phyloP scores from a whole-genome alignment of 1,140 invertebrate species.

The Teleopsis dalmanni region DNA sequence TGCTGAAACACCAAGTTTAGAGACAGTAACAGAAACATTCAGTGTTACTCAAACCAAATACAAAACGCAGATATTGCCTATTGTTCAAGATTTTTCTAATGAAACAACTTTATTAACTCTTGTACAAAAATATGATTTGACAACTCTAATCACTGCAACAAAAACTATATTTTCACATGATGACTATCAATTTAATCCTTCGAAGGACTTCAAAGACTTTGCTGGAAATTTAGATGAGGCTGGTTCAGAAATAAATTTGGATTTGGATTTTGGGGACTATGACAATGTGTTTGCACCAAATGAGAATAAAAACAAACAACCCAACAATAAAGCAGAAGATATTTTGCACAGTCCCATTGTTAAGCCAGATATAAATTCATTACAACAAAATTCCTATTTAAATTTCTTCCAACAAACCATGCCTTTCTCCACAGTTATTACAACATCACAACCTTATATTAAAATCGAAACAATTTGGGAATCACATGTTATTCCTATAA shows the following conservation, averaged over 20 bases:
- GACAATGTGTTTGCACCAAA: conserved; percentile 59
- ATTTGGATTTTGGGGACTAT: conserved; percentile 75
- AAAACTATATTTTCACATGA: conserved; percentile 81
- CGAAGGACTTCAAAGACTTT: conserved; percentile 71
- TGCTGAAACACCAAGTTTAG: conserved; percentile 69
- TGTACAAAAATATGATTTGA: conserved; percentile 81
- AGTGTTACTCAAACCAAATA: conserved; percentile 79
- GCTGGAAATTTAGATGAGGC: conserved; percentile 78
- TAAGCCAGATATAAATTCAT: conserved; percentile 40
- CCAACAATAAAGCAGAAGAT: conserved; percentile 27
- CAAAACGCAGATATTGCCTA: conserved; percentile 78
- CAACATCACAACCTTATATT: conserved; percentile 66
- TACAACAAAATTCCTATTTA: no score
- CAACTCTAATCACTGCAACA: conserved; percentile 74
- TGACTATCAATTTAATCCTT: conserved; percentile 52
- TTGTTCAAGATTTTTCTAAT: conserved; percentile 57
- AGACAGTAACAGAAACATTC: conserved; percentile 84
- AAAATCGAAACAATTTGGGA: conserved; percentile 72
- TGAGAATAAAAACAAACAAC: conserved; percentile 36
- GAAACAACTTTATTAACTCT: conserved; percentile 69
- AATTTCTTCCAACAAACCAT: conserved; percentile 41
- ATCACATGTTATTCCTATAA: conserved; percentile 69
- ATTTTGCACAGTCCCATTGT: conserved; percentile 45
- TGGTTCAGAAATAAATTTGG: conserved; percentile 76
- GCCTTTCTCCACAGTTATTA: conserved; percentile 49